These are phyloP conservation scores for Cyprinus carpio DNA, from an alignment of 2,113 vertebrate genomes.

Conservation along the genomic window DNA sequence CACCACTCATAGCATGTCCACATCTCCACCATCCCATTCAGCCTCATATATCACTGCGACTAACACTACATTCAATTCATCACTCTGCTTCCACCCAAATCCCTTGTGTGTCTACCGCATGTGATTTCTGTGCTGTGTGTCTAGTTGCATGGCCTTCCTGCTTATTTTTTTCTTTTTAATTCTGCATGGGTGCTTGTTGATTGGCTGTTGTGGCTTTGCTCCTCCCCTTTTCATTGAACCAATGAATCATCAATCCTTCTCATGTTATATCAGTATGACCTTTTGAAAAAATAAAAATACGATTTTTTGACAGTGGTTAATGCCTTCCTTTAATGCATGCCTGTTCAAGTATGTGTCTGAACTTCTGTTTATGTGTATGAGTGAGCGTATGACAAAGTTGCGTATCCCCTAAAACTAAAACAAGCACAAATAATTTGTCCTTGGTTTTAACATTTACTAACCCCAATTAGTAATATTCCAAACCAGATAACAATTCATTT, in stretches of 20 bases:
- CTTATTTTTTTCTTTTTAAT: neutral
- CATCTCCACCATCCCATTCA: constrained; percentile 62
- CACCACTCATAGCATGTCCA: constrained; percentile 92
- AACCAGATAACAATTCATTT: constrained; percentile 82
- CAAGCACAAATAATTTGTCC: constrained; percentile 88
- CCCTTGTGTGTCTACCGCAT: constrained; percentile 79
- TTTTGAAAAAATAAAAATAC: neutral
- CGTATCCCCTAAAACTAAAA: constrained; percentile 79
- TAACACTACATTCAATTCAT: constrained; percentile 70
- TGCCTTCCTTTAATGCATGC: constrained; percentile 46
- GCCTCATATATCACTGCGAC: constrained; percentile 68
- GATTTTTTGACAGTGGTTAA: constrained; percentile 23
- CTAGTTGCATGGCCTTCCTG: constrained; percentile 52
- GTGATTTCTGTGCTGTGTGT: constrained; percentile 59
- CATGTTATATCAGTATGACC: constrained; percentile 31
- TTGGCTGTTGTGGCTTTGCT: constrained; percentile 37
- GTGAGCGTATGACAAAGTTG: constrained; percentile 76
- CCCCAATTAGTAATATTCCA: constrained; percentile 74
- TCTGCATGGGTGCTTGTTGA: constrained; percentile 25
- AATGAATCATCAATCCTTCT: constrained; percentile 1
- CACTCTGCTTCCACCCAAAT: constrained; percentile 69
- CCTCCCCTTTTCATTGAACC: neutral
- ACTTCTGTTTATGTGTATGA: constrained; percentile 72
- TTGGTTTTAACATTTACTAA: constrained; percentile 87
- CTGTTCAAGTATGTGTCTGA: constrained; percentile 59